Base-by-base conservation (phyloP, 2,113 vertebrate genomes). In the Columba livia region DNA sequence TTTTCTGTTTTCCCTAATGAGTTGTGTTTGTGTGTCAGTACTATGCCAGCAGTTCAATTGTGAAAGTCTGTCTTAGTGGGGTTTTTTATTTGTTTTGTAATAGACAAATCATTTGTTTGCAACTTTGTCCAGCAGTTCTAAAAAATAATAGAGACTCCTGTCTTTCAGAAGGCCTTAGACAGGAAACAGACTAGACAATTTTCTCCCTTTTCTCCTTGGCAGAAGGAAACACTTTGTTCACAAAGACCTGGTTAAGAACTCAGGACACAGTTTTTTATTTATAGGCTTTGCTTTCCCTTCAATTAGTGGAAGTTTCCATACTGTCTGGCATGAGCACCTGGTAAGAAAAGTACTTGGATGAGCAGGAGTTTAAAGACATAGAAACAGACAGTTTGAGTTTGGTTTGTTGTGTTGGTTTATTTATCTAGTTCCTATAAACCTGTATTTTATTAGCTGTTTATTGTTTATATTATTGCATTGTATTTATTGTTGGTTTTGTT, bases 321-420 rank as follows among this genome's bases (percentile, higher is more conserved):
- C 1, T 29, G 9, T 86, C 28, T 78, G 23, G 38, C 28, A 19
- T 66, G 36, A 51, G 11, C 47, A 13, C 0, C 0, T 36, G 11
- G 19, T 65, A 80, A 72, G 54, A 51, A 75, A 61, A 80, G 25
- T 36, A 20, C 6, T 77, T 83, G 60, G 13, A 58, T 73, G 36
- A 47, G 42, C 34, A 48, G 23, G 13, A 11, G 9, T 66, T 78
- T 51, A 34, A 88, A 81, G 31, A 32, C 1, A 6, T 40, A 34
- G 16, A 72, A 44, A 57, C 20, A 40, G 50, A 9, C 14, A 64
- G 15, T 44, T 10, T 38, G 64, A 47, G 6, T 23, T 65, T 61
- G 44, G 44, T 18, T 47, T 47, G 44, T 9, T 47, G 44, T 44
- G 42, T 40, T 40, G 42, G 17, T 16, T 20, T n/a, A 34, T 51